Percentiles rank a stretch among this genome's conserved stretches.
phyloP scores from a whole-genome alignment of 2,888 invertebrate genomes.

The Athripsodes cinereus region DNA sequence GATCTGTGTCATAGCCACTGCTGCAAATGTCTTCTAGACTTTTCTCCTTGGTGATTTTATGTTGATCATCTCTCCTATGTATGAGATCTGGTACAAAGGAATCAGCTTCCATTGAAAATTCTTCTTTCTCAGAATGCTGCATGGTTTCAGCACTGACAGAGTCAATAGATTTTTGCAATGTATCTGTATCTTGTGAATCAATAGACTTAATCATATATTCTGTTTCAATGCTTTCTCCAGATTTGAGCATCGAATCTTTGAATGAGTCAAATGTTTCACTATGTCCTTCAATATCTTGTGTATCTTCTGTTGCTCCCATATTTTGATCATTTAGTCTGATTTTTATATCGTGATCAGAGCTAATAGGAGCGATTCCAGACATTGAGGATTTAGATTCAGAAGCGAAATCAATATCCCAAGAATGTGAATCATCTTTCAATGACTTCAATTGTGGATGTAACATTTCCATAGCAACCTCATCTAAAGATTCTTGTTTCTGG shows the following conservation, averaged over 20 bases:
- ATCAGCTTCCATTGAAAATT: slow-evolving; percentile 49
- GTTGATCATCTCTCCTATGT: slow-evolving; percentile 42
- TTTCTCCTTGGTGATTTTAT: slow-evolving; percentile 46
- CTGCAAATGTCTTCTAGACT: slow-evolving; percentile 62
- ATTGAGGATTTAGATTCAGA: slow-evolving; percentile 24
- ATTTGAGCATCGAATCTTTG: slow-evolving; percentile 48
- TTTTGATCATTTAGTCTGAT: slow-evolving; percentile 23
- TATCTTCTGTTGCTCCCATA: slow-evolving; percentile 23
- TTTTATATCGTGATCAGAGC: slow-evolving; percentile 24
- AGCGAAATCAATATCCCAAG: slow-evolving; percentile 21
- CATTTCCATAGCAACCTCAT: slow-evolving; percentile 28
- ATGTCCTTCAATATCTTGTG: slow-evolving; percentile 20
- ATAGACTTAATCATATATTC: slow-evolving; percentile 49
- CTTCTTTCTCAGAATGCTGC: slow-evolving; percentile 39
- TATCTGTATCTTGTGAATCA: slow-evolving; percentile 48
- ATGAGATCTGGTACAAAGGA: slow-evolving; percentile 42
- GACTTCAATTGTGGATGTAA: slow-evolving; percentile 21
- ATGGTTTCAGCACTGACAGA: slow-evolving; percentile 49
- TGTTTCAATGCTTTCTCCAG: slow-evolving; percentile 48
- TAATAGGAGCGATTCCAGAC: slow-evolving; percentile 22
- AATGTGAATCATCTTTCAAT: slow-evolving; percentile 18
- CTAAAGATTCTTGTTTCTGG: slow-evolving; percentile 41
- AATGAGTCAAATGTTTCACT: slow-evolving; percentile 31
- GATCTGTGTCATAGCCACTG: slow-evolving; percentile 62
- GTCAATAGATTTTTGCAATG: slow-evolving; percentile 48